Base-by-base conservation (phyloP, 1,140 invertebrate species). In the Pseudomyrmex cubaensis region DNA sequence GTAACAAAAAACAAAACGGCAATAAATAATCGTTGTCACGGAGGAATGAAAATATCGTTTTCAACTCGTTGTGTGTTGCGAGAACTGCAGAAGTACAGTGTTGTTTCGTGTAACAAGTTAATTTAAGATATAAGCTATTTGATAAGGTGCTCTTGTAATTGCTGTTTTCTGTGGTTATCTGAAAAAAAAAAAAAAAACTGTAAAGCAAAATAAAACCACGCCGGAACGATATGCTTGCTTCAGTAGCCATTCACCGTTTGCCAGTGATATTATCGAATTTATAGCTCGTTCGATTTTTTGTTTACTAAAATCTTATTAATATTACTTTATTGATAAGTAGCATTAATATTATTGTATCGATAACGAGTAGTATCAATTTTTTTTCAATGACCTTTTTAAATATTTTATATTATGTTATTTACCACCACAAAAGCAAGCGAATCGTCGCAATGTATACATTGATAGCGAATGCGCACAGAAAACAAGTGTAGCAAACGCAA, bases 401-500 rank as follows among this genome's bases (percentile, higher is more conserved):
- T 67, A 50, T 46, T 22, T 22, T 69, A 35, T 12, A 22, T 72
- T 80, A 54, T 2, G 62, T 78, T 48, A 20, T 22, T 12, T 50
- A 35, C 3, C 35, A 0, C 5, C 35, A 35, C 20, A 13, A 12
- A 52, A 72, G 69, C 74, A 75, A 84, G 78, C 74, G 63, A 72
- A 87, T 87, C 82, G 64, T 76, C 57, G 67, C 67, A 17, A 17
- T 48, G 17, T 72, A 67, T 52, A 73, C 52, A 73, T 54, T 15
- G 74, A 61, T 80, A 84, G 64, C 10, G 25, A 70, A 63, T 59
- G 74, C 82, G 57, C 80, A 69, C 52, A 74, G 15, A 52, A 72
- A 56, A 61, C 44, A 63, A 82, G 75, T 85, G 75, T 87, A 85
- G 62, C 73, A 78, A 88, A 63, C 54, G 77, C 63, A 83, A 88